phyloP scores from a whole-genome alignment of 2,113 vertebrate genomes.

The Labrus mixtus region DNA sequence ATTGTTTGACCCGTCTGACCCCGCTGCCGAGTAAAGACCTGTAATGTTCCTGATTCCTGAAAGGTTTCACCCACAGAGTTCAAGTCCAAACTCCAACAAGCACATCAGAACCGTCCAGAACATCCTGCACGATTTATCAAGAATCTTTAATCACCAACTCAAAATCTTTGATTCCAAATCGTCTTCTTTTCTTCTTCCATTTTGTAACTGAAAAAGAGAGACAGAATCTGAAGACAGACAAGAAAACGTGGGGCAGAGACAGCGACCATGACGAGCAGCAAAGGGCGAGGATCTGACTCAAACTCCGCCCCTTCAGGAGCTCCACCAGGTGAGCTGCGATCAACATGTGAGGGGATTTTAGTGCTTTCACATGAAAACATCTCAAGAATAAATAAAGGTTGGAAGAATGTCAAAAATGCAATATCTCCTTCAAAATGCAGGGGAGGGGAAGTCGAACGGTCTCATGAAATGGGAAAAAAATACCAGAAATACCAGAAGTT shows the following conservation, averaged over 20 bases:
- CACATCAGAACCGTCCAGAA: not conserved
- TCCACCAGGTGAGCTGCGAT: not conserved
- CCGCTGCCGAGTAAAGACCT: not conserved
- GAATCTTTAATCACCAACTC: too few species aligned
- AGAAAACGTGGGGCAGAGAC: too few species aligned
- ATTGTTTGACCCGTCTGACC: slow-evolving; percentile 64
- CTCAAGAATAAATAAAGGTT: not conserved
- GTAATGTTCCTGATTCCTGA: slow-evolving; percentile 31
- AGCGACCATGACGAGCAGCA: too few species aligned
- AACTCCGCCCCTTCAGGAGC: too few species aligned
- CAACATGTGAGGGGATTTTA: not conserved
- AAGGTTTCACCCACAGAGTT: slow-evolving; percentile 43
- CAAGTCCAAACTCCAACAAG: slow-evolving; percentile 50
- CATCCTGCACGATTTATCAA: not conserved
- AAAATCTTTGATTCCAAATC: too few species aligned
- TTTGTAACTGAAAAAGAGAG: too few species aligned
- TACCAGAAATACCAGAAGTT: not conserved
- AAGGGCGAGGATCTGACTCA: too few species aligned
- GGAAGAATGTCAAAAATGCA: not conserved
- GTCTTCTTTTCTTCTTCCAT: too few species aligned
- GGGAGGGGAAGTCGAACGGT: too few species aligned
- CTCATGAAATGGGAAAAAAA: not conserved
- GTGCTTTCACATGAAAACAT: not conserved
- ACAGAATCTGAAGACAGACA: too few species aligned
- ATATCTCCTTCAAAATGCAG: not conserved